Percentiles rank a stretch among this genome's conserved stretches.
These are phyloP conservation scores for Taeniopygia guttata DNA, from an alignment of 2,797 vertebrate genomes.

Conservation along the genomic window DNA sequence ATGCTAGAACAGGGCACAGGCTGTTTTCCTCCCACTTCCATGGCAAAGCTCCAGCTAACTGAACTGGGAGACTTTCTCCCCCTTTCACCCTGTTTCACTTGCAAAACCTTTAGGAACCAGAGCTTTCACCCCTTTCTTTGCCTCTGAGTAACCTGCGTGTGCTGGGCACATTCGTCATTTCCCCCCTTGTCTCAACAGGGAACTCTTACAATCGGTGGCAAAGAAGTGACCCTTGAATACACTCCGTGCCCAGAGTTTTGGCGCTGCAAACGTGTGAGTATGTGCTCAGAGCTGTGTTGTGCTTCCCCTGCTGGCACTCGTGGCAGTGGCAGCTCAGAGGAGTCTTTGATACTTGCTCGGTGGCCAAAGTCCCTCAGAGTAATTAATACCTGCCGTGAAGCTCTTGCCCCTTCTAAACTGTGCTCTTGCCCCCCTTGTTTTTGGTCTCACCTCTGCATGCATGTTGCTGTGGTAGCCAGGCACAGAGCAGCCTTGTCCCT, in stretches of 20 bases:
- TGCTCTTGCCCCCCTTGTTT: background rate
- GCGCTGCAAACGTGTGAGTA: constrained; percentile 80
- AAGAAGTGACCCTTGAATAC: constrained; percentile 79
- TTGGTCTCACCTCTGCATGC: background rate
- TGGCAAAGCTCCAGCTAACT: constrained; percentile 11
- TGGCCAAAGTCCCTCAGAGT: background rate
- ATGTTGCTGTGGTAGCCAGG: background rate
- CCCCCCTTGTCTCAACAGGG: constrained; percentile 75
- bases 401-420: background rate
- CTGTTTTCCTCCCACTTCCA: constrained; percentile 15
- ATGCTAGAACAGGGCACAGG: constrained; percentile 13
- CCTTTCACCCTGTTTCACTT: constrained; percentile 12
- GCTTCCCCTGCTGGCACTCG: constrained; percentile 2
- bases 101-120: constrained; percentile 53
- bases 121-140: constrained; percentile 47
- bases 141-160: background rate
- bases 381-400: background rate
- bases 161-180: constrained; percentile 44
- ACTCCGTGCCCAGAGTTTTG: constrained; percentile 77
- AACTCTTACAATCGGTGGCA: constrained; percentile 75
- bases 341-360: background rate
- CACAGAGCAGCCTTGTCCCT: background rate
- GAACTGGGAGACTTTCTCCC: background rate
- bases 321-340: background rate
- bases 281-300: background rate